These are phyloP conservation scores for Agrochola lychnidis DNA, from an alignment of 2,888 invertebrate species.

Conservation along the genomic window DNA sequence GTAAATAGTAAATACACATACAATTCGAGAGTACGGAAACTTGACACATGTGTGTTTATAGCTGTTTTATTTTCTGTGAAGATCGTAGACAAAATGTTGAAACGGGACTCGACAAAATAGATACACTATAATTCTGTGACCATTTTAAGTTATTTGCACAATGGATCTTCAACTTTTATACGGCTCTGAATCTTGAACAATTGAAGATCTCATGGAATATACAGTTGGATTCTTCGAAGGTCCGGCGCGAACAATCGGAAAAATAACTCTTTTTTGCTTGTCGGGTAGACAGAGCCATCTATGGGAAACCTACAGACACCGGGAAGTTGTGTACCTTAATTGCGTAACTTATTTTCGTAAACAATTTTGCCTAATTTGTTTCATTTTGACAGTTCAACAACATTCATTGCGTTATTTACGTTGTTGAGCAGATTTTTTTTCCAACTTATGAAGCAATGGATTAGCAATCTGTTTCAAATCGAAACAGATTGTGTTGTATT, in stretches of 20 bases:
- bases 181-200: not conserved
- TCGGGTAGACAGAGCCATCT: not conserved
- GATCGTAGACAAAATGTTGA: no score
- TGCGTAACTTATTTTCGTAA: no score
- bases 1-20: slow-evolving; percentile 45
- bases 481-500: no score
- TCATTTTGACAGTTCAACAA: no score
- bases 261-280: not conserved
- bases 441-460: no score
- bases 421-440: no score
- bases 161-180: not conserved
- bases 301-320: not conserved
- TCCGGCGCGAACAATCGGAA: no score
- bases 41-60: slow-evolving; percentile 9
- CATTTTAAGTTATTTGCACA: not conserved
- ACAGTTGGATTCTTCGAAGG: not conserved
- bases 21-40: slow-evolving; percentile 27
- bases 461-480: no score
- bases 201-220: not conserved
- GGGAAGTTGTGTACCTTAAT: no score
- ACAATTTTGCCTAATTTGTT: no score
- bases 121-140: no score
- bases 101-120: not conserved
- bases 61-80: not conserved
- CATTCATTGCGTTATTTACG: no score